These are phyloP conservation scores for Eristalinus aeneus DNA, from an alignment of 2,888 invertebrate genomes.

Conservation along the genomic window DNA sequence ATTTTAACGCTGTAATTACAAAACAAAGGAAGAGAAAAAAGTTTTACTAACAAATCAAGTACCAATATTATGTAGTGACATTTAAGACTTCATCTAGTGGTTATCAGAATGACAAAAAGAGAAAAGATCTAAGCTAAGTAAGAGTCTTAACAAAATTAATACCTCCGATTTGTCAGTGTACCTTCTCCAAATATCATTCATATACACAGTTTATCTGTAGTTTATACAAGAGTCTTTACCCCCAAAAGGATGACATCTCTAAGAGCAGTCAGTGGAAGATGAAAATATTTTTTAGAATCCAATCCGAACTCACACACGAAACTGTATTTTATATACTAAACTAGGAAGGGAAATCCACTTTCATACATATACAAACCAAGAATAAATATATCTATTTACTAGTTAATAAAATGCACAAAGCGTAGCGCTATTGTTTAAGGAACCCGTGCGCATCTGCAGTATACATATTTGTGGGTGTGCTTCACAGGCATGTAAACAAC, in stretches of 20 bases:
- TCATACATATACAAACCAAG: conserved; percentile 12
- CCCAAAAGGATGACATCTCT: neutral
- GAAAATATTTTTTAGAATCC: conserved; percentile 22
- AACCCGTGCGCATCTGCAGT: conserved; percentile 21
- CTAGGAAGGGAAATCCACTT: conserved; percentile 10
- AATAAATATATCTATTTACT: conserved; percentile 29
- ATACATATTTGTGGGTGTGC: neutral
- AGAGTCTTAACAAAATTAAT: conserved; percentile 26
- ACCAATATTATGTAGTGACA: conserved; percentile 40
- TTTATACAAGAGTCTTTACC: conserved; percentile 6
- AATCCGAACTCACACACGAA: neutral
- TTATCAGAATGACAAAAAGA: neutral
- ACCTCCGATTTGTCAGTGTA: conserved; percentile 49
- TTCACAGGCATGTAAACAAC: conserved; percentile 1
- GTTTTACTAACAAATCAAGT: conserved; percentile 6
- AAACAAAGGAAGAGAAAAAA: neutral
- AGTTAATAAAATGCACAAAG: conserved; percentile 46
- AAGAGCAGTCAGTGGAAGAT: neutral
- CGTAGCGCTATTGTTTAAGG: conserved; percentile 32
- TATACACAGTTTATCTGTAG: neutral
- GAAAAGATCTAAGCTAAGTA: neutral
- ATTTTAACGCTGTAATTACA: neutral
- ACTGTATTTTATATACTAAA: conserved; percentile 33
- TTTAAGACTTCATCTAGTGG: conserved; percentile 15
- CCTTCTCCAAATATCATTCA: conserved; percentile 7